Evolutionary conservation across 2,797 vertebrate species (phyloP).

Genomic region (Myripristis jacobus): DNA sequence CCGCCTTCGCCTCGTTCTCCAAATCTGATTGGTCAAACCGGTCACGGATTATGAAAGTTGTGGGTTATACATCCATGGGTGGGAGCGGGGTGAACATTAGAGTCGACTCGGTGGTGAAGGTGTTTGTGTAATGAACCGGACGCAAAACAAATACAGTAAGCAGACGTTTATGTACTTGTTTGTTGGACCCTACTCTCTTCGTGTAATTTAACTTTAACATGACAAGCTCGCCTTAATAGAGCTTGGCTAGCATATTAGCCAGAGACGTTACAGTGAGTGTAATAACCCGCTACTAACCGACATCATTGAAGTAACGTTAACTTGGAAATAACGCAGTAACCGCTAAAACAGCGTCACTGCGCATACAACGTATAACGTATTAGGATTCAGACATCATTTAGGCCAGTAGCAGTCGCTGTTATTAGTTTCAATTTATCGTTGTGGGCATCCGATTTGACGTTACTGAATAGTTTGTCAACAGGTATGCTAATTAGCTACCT

Average conservation of each 20-base stretch:
- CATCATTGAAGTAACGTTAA: too few relatives aligned
- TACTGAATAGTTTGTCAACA: too few relatives aligned
- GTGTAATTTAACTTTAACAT: neutral
- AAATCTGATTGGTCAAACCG: slow-evolving; percentile 65
- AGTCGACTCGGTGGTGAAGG: neutral
- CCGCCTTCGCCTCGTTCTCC: slow-evolving; percentile 10
- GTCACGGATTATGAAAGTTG: slow-evolving; percentile 45
- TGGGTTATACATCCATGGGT: neutral
- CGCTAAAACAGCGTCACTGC: too few relatives aligned
- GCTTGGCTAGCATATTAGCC: slow-evolving; percentile 4
- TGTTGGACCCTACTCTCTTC: rapidly evolving
- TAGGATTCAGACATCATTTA: too few relatives aligned
- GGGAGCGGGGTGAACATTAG: neutral
- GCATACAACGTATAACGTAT: too few relatives aligned
- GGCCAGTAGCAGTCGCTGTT: too few relatives aligned
- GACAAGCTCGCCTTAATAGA: neutral
- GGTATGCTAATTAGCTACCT: neutral
- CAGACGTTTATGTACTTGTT: neutral
- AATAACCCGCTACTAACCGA: neutral
- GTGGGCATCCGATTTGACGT: too few relatives aligned
- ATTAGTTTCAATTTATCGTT: too few relatives aligned
- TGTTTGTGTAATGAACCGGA: too few relatives aligned
- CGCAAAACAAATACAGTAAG: neutral
- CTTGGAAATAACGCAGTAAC: too few relatives aligned
- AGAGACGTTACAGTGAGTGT: slow-evolving; percentile 35